A percentile compares a stretch with the other conserved stretches of the same genome.
phyloP scores from a whole-genome alignment of 2,888 invertebrate species.

The Dicycla oo region DNA sequence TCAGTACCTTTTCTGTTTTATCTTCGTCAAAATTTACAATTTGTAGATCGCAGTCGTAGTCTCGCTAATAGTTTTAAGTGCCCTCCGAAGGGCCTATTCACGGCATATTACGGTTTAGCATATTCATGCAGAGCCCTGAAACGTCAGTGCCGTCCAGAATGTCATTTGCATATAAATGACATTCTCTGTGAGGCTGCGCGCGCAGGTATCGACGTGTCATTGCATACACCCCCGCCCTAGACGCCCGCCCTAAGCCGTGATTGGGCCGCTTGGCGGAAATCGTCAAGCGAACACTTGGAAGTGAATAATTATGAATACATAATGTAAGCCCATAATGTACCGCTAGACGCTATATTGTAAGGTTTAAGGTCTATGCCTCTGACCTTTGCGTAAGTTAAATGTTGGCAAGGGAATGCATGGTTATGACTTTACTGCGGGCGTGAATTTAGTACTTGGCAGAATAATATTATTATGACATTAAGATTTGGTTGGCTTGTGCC shows the following conservation, averaged over 20 bases:
- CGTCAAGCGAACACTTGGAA: conserved; percentile 51
- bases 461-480: conserved; percentile 6
- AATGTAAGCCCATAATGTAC: conserved; percentile 53
- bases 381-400: conserved; percentile 18
- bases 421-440: conserved; percentile 14
- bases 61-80: conserved; percentile 47
- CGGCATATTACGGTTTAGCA: conserved; percentile 52
- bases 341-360: conserved; percentile 33
- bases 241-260: conserved; percentile 80
- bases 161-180: conserved; percentile 62
- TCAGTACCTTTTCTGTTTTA: conserved; percentile 20
- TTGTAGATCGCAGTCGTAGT: conserved; percentile 13
- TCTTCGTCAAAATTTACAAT: conserved; percentile 9
- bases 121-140: conserved; percentile 55
- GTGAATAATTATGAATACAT: conserved; percentile 68
- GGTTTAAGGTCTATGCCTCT: conserved; percentile 26
- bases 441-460: conserved; percentile 5
- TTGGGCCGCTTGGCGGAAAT: conserved; percentile 74
- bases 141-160: conserved; percentile 56
- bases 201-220: conserved; percentile 76
- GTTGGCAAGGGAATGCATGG: not conserved
- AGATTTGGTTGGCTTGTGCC: not conserved
- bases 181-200: conserved; percentile 71
- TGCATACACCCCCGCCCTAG: conserved; percentile 66
- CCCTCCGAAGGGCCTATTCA: conserved; percentile 44